Evolutionary conservation across 2,888 invertebrate species (phyloP).

Genomic region (Idaea straminata): DNA sequence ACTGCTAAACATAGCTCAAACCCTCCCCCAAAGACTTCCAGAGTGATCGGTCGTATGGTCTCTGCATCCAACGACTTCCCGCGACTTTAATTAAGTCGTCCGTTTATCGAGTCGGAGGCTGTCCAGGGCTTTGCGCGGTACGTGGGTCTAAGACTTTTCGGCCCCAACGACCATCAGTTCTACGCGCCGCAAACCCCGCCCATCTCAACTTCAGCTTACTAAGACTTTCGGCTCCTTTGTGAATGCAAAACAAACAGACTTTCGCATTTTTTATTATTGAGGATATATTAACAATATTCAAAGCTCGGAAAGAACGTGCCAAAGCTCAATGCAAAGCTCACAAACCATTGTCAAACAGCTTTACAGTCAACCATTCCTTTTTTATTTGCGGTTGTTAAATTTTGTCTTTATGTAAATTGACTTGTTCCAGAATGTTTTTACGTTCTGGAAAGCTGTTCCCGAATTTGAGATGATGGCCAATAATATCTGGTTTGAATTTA

Average conservation of each 20-base stretch:
- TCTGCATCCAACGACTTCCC: too few relatives aligned
- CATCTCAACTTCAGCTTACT: too few relatives aligned
- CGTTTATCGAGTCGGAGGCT: background rate
- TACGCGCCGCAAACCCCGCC: too few relatives aligned
- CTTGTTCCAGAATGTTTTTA: conserved; percentile 8
- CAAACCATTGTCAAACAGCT: conserved; percentile 8
- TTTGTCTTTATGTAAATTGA: conserved; percentile 16
- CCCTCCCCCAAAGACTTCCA: too few relatives aligned
- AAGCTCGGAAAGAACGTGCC: background rate
- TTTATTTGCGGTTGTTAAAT: conserved; percentile 13
- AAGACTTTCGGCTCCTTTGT: background rate
- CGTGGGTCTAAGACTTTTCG: background rate
- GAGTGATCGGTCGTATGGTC: too few relatives aligned
- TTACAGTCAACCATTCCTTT: conserved; percentile 8
- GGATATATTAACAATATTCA: background rate
- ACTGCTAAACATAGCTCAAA: too few relatives aligned
- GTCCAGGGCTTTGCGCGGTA: background rate
- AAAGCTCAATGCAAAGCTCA: conserved; percentile 2
- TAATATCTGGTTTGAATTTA: background rate
- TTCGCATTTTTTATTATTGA: background rate
- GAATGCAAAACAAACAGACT: too few relatives aligned
- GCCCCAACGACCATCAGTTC: too few relatives aligned
- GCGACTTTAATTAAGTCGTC: too few relatives aligned
- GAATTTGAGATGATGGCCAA: conserved; percentile 7
- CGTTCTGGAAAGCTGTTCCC: conserved; percentile 4